Evolutionary conservation across 2,113 vertebrate genomes (phyloP).

Genomic region (Alligator mississippiensis): DNA sequence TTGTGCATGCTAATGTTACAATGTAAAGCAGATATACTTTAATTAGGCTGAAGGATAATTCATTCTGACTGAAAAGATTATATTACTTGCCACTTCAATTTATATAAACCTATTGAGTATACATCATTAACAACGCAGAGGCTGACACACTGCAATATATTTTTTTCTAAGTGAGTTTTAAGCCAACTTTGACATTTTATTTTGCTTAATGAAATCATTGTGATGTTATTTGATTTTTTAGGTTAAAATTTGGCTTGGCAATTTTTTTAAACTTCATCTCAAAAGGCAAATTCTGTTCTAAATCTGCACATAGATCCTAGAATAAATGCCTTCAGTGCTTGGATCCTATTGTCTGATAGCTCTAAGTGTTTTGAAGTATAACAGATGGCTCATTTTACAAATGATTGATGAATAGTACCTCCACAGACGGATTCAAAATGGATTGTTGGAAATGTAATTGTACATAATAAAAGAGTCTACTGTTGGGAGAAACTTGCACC

Average conservation of each 20-base stretch:
- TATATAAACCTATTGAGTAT: not conserved
- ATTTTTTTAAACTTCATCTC: slow-evolving; percentile 45
- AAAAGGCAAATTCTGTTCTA: slow-evolving; percentile 54
- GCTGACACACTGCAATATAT: slow-evolving; percentile 1
- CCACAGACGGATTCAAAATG: slow-evolving; percentile 30
- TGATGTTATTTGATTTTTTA: slow-evolving; percentile 34
- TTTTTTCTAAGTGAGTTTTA: not conserved
- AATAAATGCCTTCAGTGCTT: slow-evolving; percentile 12
- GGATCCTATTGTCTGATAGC: slow-evolving; percentile 57
- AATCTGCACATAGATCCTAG: slow-evolving; percentile 31
- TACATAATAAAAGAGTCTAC: slow-evolving; percentile 11
- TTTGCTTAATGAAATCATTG: slow-evolving; percentile 50
- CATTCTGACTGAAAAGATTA: not conserved
- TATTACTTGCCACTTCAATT: not conserved
- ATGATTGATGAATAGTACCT: slow-evolving; percentile 60
- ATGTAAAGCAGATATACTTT: not conserved
- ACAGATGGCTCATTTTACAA: slow-evolving; percentile 64
- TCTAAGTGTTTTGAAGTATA: slow-evolving; percentile 51
- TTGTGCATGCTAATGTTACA: not conserved
- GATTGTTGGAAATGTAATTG: slow-evolving; percentile 1
- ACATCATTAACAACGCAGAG: not conserved
- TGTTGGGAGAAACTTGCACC: slow-evolving; percentile 26
- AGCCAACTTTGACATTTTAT: slow-evolving; percentile 31
- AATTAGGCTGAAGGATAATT: not conserved
- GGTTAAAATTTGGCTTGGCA: slow-evolving; percentile 18